Percentiles rank a stretch among this genome's conserved stretches.
Conservation (phyloP, 2,113 vertebrate species). For the Ptyas mucosa region DNA sequence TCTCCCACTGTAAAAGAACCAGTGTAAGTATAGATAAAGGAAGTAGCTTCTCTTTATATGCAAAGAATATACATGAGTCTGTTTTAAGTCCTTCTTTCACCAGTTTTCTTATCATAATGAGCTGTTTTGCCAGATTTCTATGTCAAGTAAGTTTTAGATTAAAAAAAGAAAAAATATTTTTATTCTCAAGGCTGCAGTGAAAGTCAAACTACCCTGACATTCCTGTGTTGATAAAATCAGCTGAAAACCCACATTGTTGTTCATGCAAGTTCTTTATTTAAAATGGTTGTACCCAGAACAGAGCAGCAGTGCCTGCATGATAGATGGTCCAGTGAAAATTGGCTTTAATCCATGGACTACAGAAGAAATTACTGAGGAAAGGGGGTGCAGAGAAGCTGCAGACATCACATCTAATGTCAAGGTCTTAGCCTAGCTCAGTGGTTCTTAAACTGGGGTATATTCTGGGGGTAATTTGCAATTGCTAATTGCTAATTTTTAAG, state of each 20-base stretch:
- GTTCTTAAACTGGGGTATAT: not conserved
- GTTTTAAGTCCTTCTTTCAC: not conserved
- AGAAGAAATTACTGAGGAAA: not conserved
- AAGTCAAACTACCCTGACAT: not conserved
- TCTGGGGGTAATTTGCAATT: not conserved
- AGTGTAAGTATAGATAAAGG: not conserved
- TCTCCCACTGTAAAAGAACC: not conserved
- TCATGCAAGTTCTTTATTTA: not conserved
- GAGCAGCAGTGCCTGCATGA: not conserved
- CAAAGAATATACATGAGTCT: not conserved
- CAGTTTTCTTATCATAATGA: not conserved
- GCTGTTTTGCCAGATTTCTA: not conserved
- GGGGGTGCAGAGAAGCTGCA: not conserved
- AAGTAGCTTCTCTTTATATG: not conserved
- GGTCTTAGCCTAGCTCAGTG: not conserved
- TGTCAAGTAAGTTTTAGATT: not conserved
- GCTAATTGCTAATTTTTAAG: not conserved
- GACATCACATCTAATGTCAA: not conserved
- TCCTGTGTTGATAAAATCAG: not conserved
- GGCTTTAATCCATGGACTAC: not conserved
- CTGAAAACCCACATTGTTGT: not conserved
- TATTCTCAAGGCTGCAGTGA: not conserved
- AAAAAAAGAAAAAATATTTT: not conserved
- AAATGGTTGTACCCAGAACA: not conserved
- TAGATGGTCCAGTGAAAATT: not conserved